phyloP scores from a whole-genome alignment of 2,113 vertebrate species.

The Herpailurus yagouaroundi region DNA sequence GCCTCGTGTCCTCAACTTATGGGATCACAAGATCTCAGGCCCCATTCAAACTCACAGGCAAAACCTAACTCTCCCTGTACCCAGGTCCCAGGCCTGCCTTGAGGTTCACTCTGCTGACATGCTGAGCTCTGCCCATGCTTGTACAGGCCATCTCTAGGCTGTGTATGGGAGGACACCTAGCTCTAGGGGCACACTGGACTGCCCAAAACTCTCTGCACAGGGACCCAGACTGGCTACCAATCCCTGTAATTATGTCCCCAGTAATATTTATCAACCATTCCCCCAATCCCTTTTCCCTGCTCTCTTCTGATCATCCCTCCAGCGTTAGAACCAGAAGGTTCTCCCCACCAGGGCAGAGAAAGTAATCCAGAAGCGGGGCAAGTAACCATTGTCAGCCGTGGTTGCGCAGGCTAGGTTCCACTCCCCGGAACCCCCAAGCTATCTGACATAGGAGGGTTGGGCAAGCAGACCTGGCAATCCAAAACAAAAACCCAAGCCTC shows the following conservation, averaged over 20 bases:
- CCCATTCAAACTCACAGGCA: constrained; percentile 25
- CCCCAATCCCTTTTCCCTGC: background rate
- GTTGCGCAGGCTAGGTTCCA: background rate
- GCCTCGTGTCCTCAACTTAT: background rate
- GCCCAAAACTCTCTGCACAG: background rate
- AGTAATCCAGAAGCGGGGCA: background rate
- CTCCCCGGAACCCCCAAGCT: background rate
- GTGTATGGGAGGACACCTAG: background rate
- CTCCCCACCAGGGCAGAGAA: background rate
- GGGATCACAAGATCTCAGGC: background rate
- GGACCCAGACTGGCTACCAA: background rate
- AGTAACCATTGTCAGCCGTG: background rate
- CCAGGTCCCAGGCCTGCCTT: background rate
- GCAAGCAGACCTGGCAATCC: background rate
- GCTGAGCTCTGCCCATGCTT: background rate
- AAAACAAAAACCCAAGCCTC: constrained; percentile 15
- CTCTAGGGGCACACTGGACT: background rate
- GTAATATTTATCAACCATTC: background rate
- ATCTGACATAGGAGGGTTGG: background rate
- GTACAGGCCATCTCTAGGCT: background rate
- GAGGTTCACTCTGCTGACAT: background rate
- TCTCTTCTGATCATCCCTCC: background rate
- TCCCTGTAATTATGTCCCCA: background rate
- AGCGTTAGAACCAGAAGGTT: background rate
- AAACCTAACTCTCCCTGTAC: constrained; percentile 3